Evolutionary conservation across 2,113 vertebrate genomes (phyloP).

Genomic region (Semnopithecus entellus): DNA sequence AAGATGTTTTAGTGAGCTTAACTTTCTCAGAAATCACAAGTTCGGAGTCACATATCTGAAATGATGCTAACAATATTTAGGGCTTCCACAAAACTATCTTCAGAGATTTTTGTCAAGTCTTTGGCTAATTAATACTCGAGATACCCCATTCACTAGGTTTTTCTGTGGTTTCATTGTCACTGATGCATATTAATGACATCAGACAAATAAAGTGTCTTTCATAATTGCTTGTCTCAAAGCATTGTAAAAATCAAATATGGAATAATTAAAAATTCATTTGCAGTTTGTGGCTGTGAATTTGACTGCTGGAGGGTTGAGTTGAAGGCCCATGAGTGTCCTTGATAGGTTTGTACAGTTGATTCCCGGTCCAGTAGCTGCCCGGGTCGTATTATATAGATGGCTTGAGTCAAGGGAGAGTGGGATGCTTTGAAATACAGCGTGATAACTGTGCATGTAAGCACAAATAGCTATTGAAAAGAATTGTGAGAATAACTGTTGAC

Average conservation of each 20-base stretch:
- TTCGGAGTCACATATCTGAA: background rate
- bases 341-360: conserved; percentile 23
- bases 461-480: background rate
- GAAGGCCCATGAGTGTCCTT: conserved; percentile 34
- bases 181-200: conserved; percentile 70
- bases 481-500: background rate
- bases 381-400: background rate
- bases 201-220: conserved; percentile 75
- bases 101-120: background rate
- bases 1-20: background rate
- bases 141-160: background rate
- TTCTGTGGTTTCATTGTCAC: conserved; percentile 61
- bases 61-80: background rate
- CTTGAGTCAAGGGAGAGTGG: background rate
- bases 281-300: conserved; percentile 71
- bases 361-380: conserved; percentile 46
- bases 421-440: background rate
- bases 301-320: conserved; percentile 38
- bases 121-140: conserved; percentile 53
- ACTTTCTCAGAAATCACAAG: background rate
- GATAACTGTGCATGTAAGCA: background rate
- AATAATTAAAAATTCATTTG: conserved; percentile 84
- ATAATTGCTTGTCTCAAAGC: conserved; percentile 72
- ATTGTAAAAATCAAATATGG: conserved; percentile 77
- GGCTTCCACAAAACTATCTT: background rate